phyloP scores from a whole-genome alignment of 2,113 vertebrate species.

The Panthera tigris region DNA sequence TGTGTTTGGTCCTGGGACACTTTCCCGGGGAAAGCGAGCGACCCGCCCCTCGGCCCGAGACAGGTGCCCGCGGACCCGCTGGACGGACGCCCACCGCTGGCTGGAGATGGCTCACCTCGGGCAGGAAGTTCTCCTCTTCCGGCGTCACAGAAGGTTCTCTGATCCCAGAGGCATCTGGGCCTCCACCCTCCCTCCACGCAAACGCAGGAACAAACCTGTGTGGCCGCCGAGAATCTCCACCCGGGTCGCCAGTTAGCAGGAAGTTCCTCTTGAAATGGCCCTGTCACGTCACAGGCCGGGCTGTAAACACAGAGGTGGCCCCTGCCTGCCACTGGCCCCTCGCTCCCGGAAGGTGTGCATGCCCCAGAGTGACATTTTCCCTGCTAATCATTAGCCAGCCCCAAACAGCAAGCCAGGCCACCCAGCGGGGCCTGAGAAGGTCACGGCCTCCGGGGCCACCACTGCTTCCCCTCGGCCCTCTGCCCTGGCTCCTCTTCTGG shows the following conservation, averaged over 20 bases:
- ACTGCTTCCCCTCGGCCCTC: not conserved
- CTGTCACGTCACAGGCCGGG: not conserved
- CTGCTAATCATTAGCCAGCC: constrained; percentile 67
- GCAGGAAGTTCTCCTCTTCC: not conserved
- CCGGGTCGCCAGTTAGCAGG: not conserved
- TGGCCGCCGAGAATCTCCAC: not conserved
- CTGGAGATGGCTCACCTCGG: not conserved
- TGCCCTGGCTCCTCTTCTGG: fast-evolving
- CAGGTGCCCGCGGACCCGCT: not conserved
- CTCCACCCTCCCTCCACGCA: not conserved
- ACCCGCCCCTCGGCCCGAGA: not conserved
- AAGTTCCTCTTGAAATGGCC: not conserved
- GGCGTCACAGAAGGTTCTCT: not conserved
- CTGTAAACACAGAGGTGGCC: not conserved
- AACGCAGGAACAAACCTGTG: not conserved
- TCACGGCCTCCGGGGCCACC: fast-evolving
- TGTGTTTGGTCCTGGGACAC: fast-evolving
- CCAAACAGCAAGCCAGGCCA: not conserved
- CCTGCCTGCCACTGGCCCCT: not conserved
- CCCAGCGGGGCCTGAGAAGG: fast-evolving
- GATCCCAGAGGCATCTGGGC: not conserved
- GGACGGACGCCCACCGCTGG: not conserved
- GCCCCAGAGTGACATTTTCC: not conserved
- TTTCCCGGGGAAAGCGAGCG: too few relatives aligned
- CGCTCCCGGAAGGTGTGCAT: not conserved